Evolutionary conservation across 2,797 vertebrate genomes (phyloP).

Genomic region (Hoplostethus mediterraneus): DNA sequence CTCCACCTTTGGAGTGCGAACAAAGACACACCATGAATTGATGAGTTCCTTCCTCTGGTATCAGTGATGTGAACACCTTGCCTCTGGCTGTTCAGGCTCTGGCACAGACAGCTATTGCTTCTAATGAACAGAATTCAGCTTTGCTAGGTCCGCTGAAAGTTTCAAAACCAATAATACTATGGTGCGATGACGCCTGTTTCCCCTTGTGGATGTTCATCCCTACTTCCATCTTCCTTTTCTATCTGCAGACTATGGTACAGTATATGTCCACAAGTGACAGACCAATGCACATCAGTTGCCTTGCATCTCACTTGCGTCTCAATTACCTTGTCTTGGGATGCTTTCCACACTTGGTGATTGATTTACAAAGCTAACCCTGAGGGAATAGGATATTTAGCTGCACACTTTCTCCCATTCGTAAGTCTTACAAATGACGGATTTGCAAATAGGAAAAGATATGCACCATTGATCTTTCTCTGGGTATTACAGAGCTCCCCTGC

Average conservation of each 20-base stretch:
- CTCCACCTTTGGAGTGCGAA: slow-evolving; percentile 53
- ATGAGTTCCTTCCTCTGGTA: slow-evolving; percentile 40
- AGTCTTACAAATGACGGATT: slow-evolving; percentile 30
- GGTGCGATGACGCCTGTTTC: not conserved
- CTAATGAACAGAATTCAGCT: not conserved
- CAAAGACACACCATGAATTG: slow-evolving; percentile 46
- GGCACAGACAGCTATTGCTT: not conserved
- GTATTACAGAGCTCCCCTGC: not conserved
- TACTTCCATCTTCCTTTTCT: not conserved
- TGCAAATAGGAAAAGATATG: slow-evolving; percentile 22
- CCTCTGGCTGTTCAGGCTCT: slow-evolving; percentile 15
- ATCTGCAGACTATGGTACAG: not conserved
- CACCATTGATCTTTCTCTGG: slow-evolving; percentile 10
- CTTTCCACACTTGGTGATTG: slow-evolving; percentile 24
- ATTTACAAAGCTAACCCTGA: slow-evolving; percentile 15
- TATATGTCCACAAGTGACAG: not conserved
- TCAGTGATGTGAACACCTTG: slow-evolving; percentile 40
- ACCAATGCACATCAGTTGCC: not conserved
- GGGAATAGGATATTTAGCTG: slow-evolving; percentile 3
- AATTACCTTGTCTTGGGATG: not conserved
- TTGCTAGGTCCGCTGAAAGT: not conserved
- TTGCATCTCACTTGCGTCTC: not conserved
- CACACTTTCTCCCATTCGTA: not conserved
- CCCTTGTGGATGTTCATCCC: not conserved
- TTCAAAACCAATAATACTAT: slow-evolving; percentile 5